Percentiles rank a stretch among this genome's conserved stretches.
Conservation (phyloP, 1,140 invertebrate species). For the Listronotus bonariensis region DNA sequence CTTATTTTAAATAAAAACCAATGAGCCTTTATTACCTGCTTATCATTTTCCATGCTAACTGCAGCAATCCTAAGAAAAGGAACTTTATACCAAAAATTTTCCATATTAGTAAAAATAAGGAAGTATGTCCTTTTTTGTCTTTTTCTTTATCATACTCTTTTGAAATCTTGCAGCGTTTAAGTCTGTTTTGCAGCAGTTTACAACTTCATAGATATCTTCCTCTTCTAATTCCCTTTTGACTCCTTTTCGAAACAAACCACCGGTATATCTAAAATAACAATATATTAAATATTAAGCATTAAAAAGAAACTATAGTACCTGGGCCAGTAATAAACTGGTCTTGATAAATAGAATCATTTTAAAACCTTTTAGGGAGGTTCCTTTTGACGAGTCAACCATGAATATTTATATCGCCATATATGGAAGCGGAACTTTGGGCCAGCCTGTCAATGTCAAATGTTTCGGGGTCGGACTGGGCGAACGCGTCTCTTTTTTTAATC, state of each 20-base stretch:
- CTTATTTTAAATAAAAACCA: too few species aligned
- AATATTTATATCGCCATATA: too few species aligned
- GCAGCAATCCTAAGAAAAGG: conserved; percentile 27
- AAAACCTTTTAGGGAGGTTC: too few species aligned
- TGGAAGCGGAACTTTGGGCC: too few species aligned
- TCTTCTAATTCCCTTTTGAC: conserved; percentile 43
- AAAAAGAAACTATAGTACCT: too few species aligned
- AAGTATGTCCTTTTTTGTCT: conserved; percentile 19
- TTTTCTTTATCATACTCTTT: conserved; percentile 33
- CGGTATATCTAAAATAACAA: conserved; percentile 36
- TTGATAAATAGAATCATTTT: too few species aligned
- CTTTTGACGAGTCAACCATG: too few species aligned
- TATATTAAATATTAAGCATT: too few species aligned
- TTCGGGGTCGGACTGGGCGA: too few species aligned
- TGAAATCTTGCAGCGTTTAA: conserved; percentile 39
- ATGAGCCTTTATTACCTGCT: conserved; percentile 20
- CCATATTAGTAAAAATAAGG: conserved; percentile 32
- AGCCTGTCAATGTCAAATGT: too few species aligned
- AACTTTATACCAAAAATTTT: conserved; percentile 39
- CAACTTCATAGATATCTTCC: conserved; percentile 45
- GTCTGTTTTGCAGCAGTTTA: conserved; percentile 37
- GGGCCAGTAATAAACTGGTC: too few species aligned
- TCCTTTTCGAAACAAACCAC: conserved; percentile 38
- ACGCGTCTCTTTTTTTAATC: too few species aligned
- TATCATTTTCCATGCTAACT: conserved; percentile 33